These are phyloP conservation scores for Rhegmatorhina hoffmannsi DNA, from an alignment of 2,113 vertebrate species.

Conservation along the genomic window DNA sequence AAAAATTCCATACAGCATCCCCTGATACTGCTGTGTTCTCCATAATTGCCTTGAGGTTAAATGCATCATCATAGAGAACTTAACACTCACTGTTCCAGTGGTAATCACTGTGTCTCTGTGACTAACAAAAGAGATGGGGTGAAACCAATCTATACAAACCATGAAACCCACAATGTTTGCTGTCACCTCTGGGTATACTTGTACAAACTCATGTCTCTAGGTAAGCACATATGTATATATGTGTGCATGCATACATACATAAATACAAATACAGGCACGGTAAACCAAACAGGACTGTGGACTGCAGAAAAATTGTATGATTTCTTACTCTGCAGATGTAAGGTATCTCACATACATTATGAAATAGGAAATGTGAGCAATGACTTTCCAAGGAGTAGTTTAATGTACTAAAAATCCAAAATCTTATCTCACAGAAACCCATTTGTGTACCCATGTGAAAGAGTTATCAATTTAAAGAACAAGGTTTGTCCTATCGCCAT, in stretches of 20 bases:
- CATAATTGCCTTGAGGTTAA: neutral
- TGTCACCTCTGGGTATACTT: neutral
- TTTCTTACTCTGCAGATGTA: neutral
- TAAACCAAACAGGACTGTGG: neutral
- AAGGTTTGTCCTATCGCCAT: neutral
- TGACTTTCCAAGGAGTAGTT: neutral
- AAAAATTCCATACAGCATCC: neutral
- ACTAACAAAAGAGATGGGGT: neutral
- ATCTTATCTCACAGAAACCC: neutral
- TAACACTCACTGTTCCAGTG: neutral
- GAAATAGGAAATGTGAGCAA: neutral
- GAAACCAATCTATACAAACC: neutral
- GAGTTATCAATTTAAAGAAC: neutral
- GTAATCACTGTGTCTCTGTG: neutral
- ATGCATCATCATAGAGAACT: rapidly evolving
- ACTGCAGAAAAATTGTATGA: neutral
- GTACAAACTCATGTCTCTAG: rapidly evolving
- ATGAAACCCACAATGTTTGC: neutral
- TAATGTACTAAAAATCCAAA: neutral
- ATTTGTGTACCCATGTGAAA: neutral
- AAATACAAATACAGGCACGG: neutral
- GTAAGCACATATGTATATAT: rapidly evolving
- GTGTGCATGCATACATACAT: rapidly evolving
- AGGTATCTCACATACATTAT: neutral
- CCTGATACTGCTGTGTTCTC: neutral